phyloP scores from a whole-genome alignment of 2,797 vertebrate genomes.

The Hapalemur alaotrensis region DNA sequence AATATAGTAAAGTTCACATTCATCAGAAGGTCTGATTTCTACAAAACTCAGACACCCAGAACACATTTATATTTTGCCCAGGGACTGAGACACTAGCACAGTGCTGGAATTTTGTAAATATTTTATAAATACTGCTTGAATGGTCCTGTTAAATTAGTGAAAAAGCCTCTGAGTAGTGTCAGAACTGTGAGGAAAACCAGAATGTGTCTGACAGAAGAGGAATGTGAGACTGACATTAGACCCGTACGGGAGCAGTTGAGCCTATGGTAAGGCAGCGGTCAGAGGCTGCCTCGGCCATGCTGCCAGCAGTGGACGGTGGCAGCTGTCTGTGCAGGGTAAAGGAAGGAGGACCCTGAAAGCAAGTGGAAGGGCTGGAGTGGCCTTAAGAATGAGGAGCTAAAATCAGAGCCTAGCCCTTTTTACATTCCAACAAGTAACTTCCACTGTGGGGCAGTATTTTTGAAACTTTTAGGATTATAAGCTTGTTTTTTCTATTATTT shows the following conservation, averaged over 20 bases:
- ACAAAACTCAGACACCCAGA: not conserved
- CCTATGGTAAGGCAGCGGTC: not conserved
- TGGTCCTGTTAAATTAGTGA: not conserved
- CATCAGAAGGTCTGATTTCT: not conserved
- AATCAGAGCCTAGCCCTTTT: not conserved
- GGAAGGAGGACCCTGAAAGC: not conserved
- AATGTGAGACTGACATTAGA: not conserved
- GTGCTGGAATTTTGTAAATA: not conserved
- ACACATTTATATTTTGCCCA: not conserved
- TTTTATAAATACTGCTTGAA: not conserved
- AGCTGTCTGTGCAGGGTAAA: not conserved
- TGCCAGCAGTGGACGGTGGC: not conserved
- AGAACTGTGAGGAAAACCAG: not conserved
- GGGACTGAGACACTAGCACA: not conserved
- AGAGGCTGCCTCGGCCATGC: not conserved
- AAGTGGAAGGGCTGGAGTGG: not conserved
- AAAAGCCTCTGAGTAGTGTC: not conserved
- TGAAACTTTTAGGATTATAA: not conserved
- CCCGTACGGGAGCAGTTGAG: not conserved
- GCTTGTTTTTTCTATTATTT: constrained; percentile 4
- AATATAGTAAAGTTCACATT: not conserved
- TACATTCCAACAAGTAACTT: not conserved
- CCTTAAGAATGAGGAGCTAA: not conserved
- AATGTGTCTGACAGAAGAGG: not conserved
- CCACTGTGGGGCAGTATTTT: not conserved